Percentiles rank a stretch among this genome's conserved stretches.
phyloP scores from a whole-genome alignment of 1,140 invertebrate species.

The Archegozetes longisetosus region DNA sequence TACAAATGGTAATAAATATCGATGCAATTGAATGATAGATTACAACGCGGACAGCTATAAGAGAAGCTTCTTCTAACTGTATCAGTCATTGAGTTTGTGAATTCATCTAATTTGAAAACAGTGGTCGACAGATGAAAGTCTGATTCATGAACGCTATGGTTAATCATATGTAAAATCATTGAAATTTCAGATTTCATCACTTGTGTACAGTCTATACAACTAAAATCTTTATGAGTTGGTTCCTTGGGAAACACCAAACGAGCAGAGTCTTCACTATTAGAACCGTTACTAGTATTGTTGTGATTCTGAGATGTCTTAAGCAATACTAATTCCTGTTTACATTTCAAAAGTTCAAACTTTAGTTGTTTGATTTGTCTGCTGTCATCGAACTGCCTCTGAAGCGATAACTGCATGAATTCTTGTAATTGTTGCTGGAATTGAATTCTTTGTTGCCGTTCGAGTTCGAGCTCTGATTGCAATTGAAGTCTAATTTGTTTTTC shows the following conservation, averaged over 20 bases:
- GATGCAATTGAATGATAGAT: background rate
- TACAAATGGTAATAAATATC: background rate
- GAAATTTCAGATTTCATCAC: background rate
- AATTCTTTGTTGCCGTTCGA: background rate
- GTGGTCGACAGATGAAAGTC: background rate
- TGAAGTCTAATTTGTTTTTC: background rate
- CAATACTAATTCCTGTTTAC: background rate
- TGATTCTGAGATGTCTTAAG: background rate
- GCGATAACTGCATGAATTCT: background rate
- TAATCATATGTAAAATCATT: background rate
- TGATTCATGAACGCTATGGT: background rate
- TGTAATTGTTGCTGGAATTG: background rate
- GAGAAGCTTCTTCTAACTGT: background rate
- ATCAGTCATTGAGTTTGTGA: background rate
- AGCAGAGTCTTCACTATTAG: background rate
- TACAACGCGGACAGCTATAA: background rate
- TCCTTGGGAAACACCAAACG: background rate
- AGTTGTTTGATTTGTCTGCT: background rate
- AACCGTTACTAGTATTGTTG: background rate
- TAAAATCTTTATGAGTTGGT: background rate
- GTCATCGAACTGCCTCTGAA: background rate
- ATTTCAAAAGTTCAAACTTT: background rate
- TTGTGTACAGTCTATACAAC: background rate
- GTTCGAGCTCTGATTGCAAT: background rate
- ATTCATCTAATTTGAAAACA: background rate